Conservation (phyloP, 2,113 vertebrate species). For the Anarrhichthys ocellatus region DNA sequence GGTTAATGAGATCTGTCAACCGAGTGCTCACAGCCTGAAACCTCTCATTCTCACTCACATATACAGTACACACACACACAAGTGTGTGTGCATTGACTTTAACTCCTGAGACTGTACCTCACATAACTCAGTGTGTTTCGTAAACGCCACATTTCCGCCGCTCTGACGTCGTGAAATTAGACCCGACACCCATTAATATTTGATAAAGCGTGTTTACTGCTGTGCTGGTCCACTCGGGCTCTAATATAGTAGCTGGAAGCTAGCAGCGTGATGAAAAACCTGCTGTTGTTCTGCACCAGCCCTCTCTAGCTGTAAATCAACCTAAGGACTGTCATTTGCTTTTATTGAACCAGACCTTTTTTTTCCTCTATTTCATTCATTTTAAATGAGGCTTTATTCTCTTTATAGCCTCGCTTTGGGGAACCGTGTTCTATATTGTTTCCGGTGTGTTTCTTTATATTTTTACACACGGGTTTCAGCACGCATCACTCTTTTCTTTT, state of each 20-base stretch:
- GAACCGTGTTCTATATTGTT: constrained; percentile 60
- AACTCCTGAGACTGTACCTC: constrained; percentile 15
- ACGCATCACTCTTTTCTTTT: constrained; percentile 50
- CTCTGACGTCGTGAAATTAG: constrained; percentile 47
- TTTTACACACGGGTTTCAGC: constrained; percentile 33
- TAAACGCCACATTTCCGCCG: constrained; percentile 34
- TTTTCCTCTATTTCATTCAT: constrained; percentile 73
- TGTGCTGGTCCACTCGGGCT: constrained; percentile 22
- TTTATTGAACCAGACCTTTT: constrained; percentile 69
- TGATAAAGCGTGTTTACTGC: constrained; percentile 59
- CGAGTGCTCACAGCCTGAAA: constrained; percentile 1
- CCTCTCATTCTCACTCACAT: constrained; percentile 11
- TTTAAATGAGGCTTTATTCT: constrained; percentile 74
- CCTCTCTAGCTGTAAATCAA: constrained; percentile 64
- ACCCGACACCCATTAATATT: constrained; percentile 71
- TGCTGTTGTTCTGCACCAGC: constrained; percentile 36
- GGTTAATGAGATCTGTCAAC: constrained; percentile 57
- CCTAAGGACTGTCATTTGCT: constrained; percentile 61
- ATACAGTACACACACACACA: neutral
- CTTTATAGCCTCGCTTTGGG: constrained; percentile 56
- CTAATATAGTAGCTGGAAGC: constrained; percentile 47
- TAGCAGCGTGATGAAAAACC: constrained; percentile 53
- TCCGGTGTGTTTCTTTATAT: constrained; percentile 41
- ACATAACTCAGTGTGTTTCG: constrained; percentile 36
- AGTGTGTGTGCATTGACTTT: neutral